Evolutionary conservation across 2,888 invertebrate species (phyloP), one percentile per base, ranked within the genome.

Genomic region (Eucera pruinosa): DNA sequence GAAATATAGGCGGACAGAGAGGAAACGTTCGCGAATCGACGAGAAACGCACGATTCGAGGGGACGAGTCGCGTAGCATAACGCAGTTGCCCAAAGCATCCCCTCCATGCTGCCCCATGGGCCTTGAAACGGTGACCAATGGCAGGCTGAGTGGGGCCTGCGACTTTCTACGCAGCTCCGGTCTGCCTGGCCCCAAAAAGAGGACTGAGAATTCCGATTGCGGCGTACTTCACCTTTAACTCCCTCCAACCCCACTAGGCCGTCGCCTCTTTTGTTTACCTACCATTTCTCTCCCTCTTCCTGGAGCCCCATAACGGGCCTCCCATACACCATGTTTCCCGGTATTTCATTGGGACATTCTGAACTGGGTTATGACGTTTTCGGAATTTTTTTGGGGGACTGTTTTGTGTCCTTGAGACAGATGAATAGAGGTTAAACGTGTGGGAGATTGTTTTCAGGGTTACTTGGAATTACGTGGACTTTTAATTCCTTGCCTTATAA

Each of bases 31-130:
- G 43, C 20, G 18, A 25, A 33, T 20, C 25, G 43, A 25, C 5
- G 39, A 30, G 25, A 30, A 23, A 64, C 50, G 64, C 47, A 30
- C 60, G 65, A 47, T 57, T 50, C 47, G 52, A n/a, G 30, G 54
- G 43, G 39, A 66, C 67, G 74, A 55, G 64, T 54, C 39, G 70
- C 54, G 47, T 50, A 18, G 70, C 85, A 83, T 88, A 87, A 88
- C 89, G 89, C 87, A 89, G 88, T 89, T 89, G 85, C 87, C 89
- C 86, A 89, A 89, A 90, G 87, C 88, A 86, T 84, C 84, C 87
- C 85, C 80, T 50, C 86, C 81, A 72, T 52, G 55, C 11, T 9
- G 45, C 20, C 18, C 39, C 11, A 13, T 33, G 69, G 77, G 68
- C 75, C 80, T 76, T 70, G 68, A 73, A 62, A 70, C 45, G 57